These are phyloP conservation scores for Diabrotica balteata DNA, from an alignment of 2,888 invertebrate species.

Conservation along the genomic window DNA sequence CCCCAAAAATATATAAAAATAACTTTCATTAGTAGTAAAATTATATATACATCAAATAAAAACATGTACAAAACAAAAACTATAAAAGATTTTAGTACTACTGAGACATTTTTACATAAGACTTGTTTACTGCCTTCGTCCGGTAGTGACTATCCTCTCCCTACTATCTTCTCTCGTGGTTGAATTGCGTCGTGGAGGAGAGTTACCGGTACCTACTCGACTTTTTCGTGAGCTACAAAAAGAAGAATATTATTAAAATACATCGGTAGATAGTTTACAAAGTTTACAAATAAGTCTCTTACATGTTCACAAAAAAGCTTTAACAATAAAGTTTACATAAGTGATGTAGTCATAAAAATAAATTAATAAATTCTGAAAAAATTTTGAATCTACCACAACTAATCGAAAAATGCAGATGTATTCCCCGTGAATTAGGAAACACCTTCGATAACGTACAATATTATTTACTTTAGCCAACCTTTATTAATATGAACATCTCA, in stretches of 20 bases:
- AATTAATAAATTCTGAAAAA: no score
- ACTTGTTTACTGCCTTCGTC: slow-evolving; percentile 55
- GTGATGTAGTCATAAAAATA: no score
- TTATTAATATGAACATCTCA: no score
- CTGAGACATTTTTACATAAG: slow-evolving; percentile 11
- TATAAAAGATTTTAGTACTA: slow-evolving; percentile 14
- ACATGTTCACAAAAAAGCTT: no score
- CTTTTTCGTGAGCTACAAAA: slow-evolving; percentile 68
- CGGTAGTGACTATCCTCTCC: slow-evolving; percentile 64
- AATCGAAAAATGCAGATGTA: no score
- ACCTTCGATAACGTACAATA: no score
- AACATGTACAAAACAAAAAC: slow-evolving; percentile 19
- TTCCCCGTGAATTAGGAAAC: no score
- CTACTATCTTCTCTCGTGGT: slow-evolving; percentile 73
- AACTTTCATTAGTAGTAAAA: slow-evolving; percentile 19
- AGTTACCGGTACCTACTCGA: slow-evolving; percentile 64
- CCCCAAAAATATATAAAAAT: slow-evolving; percentile 19
- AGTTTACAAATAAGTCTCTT: no score
- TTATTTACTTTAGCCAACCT: no score
- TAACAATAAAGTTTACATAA: no score
- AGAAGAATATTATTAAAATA: not conserved
- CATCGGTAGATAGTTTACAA: not conserved
- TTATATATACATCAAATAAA: slow-evolving; percentile 20
- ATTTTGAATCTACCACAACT: no score
- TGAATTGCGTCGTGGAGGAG: slow-evolving; percentile 70